Percentiles rank a stretch among this genome's conserved stretches.
phyloP scores from a whole-genome alignment of 2,888 invertebrate species.

The Limnephilus marmoratus region DNA sequence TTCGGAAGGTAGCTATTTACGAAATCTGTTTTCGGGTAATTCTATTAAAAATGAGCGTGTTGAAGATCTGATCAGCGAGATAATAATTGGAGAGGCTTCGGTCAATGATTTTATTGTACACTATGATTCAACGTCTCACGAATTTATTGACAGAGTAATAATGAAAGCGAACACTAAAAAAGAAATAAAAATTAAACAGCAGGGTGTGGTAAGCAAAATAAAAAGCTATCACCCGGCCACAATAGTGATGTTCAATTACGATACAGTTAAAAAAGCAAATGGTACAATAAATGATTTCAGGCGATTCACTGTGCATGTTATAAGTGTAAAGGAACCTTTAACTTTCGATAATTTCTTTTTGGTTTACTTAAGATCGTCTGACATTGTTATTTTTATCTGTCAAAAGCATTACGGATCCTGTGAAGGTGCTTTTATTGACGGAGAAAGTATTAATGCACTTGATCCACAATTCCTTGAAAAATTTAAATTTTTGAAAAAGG shows the following conservation, averaged over 20 bases:
- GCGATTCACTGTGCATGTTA: not conserved
- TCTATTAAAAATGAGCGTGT: not conserved
- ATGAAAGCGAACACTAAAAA: not conserved
- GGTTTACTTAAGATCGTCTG: not conserved
- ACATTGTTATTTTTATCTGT: not conserved
- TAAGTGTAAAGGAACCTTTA: not conserved
- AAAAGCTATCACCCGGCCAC: not conserved
- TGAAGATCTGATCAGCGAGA: not conserved
- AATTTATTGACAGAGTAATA: not conserved
- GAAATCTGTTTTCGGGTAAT: not conserved
- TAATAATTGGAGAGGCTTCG: not conserved
- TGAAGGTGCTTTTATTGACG: not conserved
- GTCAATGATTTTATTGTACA: conserved; percentile 22
- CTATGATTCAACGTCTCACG: conserved; percentile 5
- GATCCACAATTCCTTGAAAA: not conserved
- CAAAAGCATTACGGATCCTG: not conserved
- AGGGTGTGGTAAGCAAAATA: not conserved
- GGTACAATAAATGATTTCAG: not conserved
- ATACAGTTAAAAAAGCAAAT: not conserved
- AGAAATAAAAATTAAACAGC: not conserved
- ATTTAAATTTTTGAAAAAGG: not conserved
- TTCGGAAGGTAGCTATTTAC: not conserved
- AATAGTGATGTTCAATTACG: not conserved
- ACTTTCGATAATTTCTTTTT: not conserved
- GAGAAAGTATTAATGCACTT: not conserved